Percentiles rank a stretch among this genome's conserved stretches.
Conservation (phyloP, 2,113 vertebrate genomes). For the Cynocephalus volans region DNA sequence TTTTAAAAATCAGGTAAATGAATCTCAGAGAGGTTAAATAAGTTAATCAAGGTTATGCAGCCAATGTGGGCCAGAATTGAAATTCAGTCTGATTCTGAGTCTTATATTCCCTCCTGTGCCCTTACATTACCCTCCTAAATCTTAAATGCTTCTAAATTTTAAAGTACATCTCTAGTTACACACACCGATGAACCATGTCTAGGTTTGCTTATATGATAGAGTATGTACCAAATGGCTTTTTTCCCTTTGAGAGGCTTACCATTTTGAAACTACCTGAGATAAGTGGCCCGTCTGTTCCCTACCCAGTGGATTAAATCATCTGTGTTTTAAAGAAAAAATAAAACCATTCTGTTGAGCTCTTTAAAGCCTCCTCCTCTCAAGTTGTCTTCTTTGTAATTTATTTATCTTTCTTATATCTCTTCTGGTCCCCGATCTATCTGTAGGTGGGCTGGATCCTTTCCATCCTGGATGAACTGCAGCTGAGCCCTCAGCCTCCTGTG, state of each 20-base stretch:
- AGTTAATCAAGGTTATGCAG: constrained; percentile 42
- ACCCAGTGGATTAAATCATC: background rate
- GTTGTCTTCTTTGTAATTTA: constrained; percentile 66
- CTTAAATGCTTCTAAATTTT: constrained; percentile 15
- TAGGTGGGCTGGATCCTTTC: constrained; percentile 94
- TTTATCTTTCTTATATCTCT: constrained; percentile 70
- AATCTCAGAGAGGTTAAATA: background rate
- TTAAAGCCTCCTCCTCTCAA: background rate
- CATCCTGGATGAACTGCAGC: constrained; percentile 91
- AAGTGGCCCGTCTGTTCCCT: background rate
- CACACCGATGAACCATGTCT: background rate
- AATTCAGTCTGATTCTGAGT: constrained; percentile 11
- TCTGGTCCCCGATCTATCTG: constrained; percentile 73
- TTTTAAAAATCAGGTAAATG: constrained; percentile 64
- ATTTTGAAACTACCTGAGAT: background rate
- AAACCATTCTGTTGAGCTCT: background rate
- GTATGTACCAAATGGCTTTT: background rate
- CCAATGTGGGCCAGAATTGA: background rate
- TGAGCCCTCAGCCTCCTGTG: constrained; percentile 94
- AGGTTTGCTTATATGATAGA: constrained; percentile 30
- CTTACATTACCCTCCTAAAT: background rate
- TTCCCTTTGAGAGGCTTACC: background rate
- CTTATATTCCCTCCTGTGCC: background rate
- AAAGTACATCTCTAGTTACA: background rate
- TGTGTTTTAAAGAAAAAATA: background rate